These are phyloP conservation scores for Drosophila sp. DNA, from an alignment of 1,140 invertebrate genomes.

Conservation along the genomic window DNA sequence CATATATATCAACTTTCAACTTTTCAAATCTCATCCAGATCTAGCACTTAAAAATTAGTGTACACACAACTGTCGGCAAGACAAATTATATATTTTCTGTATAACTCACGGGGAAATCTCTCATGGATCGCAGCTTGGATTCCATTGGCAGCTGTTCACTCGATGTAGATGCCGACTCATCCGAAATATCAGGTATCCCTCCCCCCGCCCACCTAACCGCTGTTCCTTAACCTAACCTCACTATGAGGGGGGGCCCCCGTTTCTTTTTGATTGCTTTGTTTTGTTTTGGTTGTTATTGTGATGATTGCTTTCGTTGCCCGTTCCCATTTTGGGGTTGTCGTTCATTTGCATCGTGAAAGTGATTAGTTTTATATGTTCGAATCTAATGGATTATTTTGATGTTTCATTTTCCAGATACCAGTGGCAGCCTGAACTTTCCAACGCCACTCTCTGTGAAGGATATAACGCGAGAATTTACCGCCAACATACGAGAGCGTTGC, in stretches of 20 bases:
- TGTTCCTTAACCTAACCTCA: constrained; percentile 33
- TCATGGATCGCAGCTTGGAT: constrained; percentile 88
- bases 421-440: constrained; percentile 84
- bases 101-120: constrained; percentile 34
- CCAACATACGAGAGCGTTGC: constrained; percentile 84
- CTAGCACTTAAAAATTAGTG: constrained; percentile 22
- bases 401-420: constrained; percentile 66
- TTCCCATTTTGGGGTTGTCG: constrained; percentile 12
- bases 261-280: constrained; percentile 30
- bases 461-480: constrained; percentile 85
- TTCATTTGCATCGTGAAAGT: constrained; percentile 20
- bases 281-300: constrained; percentile 37
- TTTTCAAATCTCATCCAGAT: constrained; percentile 9
- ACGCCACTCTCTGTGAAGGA: constrained; percentile 86
- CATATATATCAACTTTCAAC: constrained; percentile 4
- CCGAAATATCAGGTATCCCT: constrained; percentile 90
- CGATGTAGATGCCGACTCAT: constrained; percentile 90
- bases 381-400: background rate
- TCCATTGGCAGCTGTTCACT: constrained; percentile 92
- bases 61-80: constrained; percentile 21
- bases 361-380: background rate
- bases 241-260: constrained; percentile 6
- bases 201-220: background rate
- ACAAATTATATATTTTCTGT: constrained; percentile 18
- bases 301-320: constrained; percentile 6